Conservation (phyloP, 2,888 invertebrate species). For the Sphaerophoria taeniata region DNA sequence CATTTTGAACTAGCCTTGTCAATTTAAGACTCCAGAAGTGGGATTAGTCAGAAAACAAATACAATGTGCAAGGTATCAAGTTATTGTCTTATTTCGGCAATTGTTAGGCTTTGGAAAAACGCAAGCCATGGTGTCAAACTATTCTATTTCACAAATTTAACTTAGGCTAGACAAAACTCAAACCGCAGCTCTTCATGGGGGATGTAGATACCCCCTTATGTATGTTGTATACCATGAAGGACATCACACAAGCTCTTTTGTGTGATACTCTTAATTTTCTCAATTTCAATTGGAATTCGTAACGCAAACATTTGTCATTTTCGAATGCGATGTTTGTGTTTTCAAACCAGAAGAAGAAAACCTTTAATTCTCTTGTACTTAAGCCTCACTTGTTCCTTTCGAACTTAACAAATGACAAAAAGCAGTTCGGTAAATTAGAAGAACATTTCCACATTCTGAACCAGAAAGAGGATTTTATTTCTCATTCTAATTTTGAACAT, state of each 20-base stretch:
- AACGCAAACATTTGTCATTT: constrained; percentile 66
- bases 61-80: too few relatives aligned
- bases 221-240: constrained; percentile 50
- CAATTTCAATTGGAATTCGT: constrained; percentile 68
- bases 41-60: too few relatives aligned
- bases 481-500: constrained; percentile 56
- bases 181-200: too few relatives aligned
- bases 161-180: too few relatives aligned
- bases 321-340: constrained; percentile 51
- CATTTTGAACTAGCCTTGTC: too few relatives aligned
- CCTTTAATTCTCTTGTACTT: constrained; percentile 20
- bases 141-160: constrained; percentile 29
- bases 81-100: background rate
- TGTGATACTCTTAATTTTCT: constrained; percentile 70
- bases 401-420: constrained; percentile 57
- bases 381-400: constrained; percentile 33
- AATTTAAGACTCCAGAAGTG: too few relatives aligned
- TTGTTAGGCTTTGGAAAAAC: background rate
- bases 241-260: constrained; percentile 44
- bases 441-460: constrained; percentile 70
- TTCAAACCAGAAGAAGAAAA: constrained; percentile 45
- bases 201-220: background rate
- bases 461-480: constrained; percentile 55
- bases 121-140: constrained; percentile 20
- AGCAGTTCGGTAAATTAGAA: constrained; percentile 62